phyloP scores from a whole-genome alignment of 2,888 invertebrate species.

The Trichogramma evanescens region DNA sequence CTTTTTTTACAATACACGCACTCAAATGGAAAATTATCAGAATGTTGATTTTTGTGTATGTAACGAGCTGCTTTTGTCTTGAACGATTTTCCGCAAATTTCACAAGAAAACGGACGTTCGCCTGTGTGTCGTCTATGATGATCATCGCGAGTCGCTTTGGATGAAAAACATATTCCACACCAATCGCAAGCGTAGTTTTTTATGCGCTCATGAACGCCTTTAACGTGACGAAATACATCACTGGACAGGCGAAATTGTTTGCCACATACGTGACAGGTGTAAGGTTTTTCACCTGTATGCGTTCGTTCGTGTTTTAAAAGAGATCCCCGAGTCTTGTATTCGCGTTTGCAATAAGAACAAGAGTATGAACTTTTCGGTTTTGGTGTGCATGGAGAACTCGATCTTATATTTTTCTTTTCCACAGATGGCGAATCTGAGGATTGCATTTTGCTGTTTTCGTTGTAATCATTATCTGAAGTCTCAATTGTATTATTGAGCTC shows the following conservation, averaged over 20 bases:
- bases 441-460: no score
- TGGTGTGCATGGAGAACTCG: no score
- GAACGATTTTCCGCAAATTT: slow-evolving; percentile 49
- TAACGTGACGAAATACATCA: slow-evolving; percentile 41
- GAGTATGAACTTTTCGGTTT: no score
- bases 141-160: slow-evolving; percentile 43
- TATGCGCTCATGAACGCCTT: slow-evolving; percentile 41
- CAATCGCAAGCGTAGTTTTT: slow-evolving; percentile 42
- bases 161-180: slow-evolving; percentile 40
- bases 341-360: no score
- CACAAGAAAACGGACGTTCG: slow-evolving; percentile 45
- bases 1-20: slow-evolving; percentile 51
- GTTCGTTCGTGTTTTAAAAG: slow-evolving; percentile 45
- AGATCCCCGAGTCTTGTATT: slow-evolving; percentile 19
- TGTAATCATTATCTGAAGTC: no score
- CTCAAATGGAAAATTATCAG: slow-evolving; percentile 45
- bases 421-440: no score
- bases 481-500: no score
- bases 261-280: slow-evolving; percentile 46
- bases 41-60: slow-evolving; percentile 49
- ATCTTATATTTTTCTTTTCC: no score
- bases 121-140: slow-evolving; percentile 44
- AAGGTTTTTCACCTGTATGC: slow-evolving; percentile 43
- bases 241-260: slow-evolving; percentile 45
- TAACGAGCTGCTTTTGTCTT: slow-evolving; percentile 47